These are phyloP conservation scores for Aleadryas rufinucha DNA, from an alignment of 2,113 vertebrate genomes.

Conservation along the genomic window DNA sequence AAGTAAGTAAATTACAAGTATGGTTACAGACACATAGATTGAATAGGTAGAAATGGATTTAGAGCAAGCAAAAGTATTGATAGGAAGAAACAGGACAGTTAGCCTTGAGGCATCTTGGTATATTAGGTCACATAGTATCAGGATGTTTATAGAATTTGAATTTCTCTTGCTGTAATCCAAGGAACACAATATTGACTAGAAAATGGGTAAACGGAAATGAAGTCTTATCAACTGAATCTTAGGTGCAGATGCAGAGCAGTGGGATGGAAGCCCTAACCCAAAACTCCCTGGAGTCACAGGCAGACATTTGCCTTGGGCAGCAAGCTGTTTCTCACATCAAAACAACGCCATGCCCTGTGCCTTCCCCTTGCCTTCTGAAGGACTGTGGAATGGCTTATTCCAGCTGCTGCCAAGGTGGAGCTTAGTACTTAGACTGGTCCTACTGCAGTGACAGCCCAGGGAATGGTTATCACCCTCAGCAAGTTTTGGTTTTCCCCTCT, in stretches of 20 bases:
- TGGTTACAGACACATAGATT: background rate
- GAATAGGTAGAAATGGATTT: background rate
- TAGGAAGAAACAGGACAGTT: background rate
- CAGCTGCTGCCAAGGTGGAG: background rate
- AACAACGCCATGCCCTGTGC: accelerated
- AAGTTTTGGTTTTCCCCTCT: background rate
- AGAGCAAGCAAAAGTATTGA: background rate
- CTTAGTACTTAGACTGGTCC: background rate
- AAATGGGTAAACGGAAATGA: background rate
- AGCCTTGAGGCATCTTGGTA: background rate
- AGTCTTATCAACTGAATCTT: background rate
- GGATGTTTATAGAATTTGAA: background rate
- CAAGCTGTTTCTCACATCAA: background rate
- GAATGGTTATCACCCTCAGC: background rate
- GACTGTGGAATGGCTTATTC: background rate
- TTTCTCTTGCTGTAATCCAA: background rate
- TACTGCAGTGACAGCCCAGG: background rate
- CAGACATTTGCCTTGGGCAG: background rate
- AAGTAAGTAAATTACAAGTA: background rate
- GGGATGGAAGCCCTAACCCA: background rate
- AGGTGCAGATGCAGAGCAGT: background rate
- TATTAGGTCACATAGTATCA: background rate
- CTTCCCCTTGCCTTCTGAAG: background rate
- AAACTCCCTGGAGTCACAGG: background rate
- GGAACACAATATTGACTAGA: background rate